Evolutionary conservation across 2,797 vertebrate species (phyloP).

Genomic region (Botia almorhae): DNA sequence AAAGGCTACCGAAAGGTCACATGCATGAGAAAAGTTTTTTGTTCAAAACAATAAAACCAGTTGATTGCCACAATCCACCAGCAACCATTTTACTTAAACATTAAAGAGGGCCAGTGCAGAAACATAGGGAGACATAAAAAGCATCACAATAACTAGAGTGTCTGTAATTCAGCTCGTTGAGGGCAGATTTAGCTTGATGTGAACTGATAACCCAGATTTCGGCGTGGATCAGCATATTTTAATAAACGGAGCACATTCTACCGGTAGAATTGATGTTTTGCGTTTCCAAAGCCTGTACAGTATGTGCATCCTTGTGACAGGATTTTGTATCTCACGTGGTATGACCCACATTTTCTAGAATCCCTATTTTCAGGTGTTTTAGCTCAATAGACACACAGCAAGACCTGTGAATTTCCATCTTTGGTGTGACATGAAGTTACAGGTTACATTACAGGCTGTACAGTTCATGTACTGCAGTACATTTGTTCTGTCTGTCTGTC

Average conservation of each 20-base stretch:
- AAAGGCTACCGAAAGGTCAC: not conserved
- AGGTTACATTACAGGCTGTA: too few species aligned
- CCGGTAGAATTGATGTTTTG: not conserved
- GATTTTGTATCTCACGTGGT: constrained; percentile 26
- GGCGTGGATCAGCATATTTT: not conserved
- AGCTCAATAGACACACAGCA: not conserved
- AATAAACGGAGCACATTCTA: not conserved
- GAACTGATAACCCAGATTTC: not conserved
- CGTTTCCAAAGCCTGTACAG: constrained; percentile 33
- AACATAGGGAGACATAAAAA: not conserved
- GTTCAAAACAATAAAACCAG: constrained; percentile 1
- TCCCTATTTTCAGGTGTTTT: constrained; percentile 21
- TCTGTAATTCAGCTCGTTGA: not conserved
- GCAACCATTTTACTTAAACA: constrained; percentile 17
- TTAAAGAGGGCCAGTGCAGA: not conserved
- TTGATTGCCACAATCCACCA: not conserved
- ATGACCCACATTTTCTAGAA: constrained; percentile 45
- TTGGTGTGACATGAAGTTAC: too few species aligned
- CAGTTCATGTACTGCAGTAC: too few species aligned
- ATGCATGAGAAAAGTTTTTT: constrained; percentile 21
- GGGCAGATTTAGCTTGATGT: not conserved
- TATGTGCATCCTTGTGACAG: not conserved
- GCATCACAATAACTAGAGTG: not conserved
- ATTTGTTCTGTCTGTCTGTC: too few species aligned
- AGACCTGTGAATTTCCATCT: too few species aligned